Evolutionary conservation across 2,797 vertebrate genomes (phyloP).

Genomic region (Cossypha polioptera): DNA sequence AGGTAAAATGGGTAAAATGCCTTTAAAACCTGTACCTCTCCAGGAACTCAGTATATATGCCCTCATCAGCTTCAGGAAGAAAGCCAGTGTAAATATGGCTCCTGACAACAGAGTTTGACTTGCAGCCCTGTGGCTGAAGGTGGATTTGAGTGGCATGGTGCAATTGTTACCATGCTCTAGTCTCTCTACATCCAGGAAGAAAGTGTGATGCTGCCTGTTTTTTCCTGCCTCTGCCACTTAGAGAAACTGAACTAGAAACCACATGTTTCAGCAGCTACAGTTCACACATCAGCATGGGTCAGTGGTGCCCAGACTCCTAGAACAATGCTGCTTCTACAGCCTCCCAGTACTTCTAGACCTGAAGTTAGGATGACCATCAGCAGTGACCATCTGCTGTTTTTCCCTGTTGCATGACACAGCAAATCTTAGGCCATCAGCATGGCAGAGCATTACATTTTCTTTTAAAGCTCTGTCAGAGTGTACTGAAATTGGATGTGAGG

Average conservation of each 20-base stretch:
- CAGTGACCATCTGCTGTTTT: neutral
- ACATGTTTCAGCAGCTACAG: neutral
- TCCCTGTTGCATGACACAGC: neutral
- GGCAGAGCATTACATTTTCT: neutral
- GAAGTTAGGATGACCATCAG: neutral
- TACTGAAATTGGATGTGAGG: neutral
- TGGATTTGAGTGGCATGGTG: neutral
- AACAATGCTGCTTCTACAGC: neutral
- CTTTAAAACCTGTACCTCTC: neutral
- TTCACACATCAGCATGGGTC: neutral
- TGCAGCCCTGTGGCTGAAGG: neutral
- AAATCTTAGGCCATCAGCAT: neutral
- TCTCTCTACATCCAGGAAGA: neutral
- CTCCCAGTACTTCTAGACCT: neutral
- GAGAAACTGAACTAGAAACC: neutral
- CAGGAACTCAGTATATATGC: neutral
- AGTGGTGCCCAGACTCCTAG: neutral
- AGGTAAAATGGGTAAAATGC: slow-evolving; percentile 60
- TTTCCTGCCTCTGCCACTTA: neutral
- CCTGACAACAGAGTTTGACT: neutral
- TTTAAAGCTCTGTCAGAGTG: neutral
- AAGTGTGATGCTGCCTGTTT: neutral
- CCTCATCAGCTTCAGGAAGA: neutral
- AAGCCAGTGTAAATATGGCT: neutral
- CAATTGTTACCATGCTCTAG: rapidly evolving